Evolutionary conservation across 2,888 invertebrate species (phyloP).

Genomic region (Pristionchus maxplancki): DNA sequence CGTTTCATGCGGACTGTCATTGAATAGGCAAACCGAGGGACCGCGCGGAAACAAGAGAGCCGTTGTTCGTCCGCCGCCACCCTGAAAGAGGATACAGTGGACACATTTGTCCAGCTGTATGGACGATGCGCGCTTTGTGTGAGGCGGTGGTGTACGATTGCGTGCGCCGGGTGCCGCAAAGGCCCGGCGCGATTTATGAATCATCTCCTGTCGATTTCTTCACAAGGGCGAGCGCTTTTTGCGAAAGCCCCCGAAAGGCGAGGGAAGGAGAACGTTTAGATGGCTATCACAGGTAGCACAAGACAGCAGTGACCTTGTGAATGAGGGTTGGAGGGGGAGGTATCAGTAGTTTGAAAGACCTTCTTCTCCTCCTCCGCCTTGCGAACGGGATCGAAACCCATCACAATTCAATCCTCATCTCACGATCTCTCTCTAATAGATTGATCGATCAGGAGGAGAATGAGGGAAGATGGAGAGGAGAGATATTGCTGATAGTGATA

Average conservation of each 20-base stretch:
- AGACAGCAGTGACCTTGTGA: constrained; percentile 25
- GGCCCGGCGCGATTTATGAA: constrained; percentile 3
- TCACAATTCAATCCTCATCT: constrained; percentile 10
- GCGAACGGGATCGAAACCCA: background rate
- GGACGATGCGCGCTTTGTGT: constrained; percentile 27
- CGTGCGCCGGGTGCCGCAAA: constrained; percentile 18
- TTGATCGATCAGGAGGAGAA: background rate
- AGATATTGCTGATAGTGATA: constrained; percentile 25
- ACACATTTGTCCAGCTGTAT: constrained; percentile 45
- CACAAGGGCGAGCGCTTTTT: constrained; percentile 36
- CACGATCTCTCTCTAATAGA: background rate
- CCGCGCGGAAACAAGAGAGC: background rate
- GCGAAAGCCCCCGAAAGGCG: constrained; percentile 5
- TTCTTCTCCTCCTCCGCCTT: background rate
- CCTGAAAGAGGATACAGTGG: constrained; percentile 38
- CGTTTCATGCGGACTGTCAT: background rate
- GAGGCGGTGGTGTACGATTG: constrained; percentile 41
- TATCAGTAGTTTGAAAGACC: constrained; percentile 34
- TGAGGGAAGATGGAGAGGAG: background rate
- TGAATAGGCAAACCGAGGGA: background rate
- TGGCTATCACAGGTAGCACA: constrained; percentile 38
- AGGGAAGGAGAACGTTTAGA: constrained; percentile 5
- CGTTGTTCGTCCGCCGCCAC: background rate
- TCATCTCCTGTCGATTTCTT: constrained; percentile 19
- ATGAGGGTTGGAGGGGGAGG: background rate